phyloP scores from a whole-genome alignment of 1,140 invertebrate genomes.

The Lamellibrachia luymesi region DNA sequence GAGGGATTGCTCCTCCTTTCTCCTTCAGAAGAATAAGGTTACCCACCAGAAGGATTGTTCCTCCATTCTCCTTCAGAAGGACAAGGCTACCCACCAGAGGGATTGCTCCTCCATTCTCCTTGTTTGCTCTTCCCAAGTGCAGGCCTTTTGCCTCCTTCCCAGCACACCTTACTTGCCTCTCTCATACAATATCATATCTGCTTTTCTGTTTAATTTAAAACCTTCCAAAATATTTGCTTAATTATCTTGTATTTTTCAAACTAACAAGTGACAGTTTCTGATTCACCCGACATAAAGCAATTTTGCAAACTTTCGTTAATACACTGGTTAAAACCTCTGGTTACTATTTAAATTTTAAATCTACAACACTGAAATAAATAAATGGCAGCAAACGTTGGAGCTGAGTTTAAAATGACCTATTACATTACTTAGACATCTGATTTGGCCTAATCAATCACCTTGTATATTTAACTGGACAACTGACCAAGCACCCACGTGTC shows the following conservation, averaged over 20 bases:
- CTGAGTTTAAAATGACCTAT: not conserved
- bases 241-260: not conserved
- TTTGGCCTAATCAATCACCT: not conserved
- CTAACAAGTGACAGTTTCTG: too few relatives aligned
- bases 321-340: too few relatives aligned
- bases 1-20: not conserved
- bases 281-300: too few relatives aligned
- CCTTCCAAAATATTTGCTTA: not conserved
- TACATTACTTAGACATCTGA: not conserved
- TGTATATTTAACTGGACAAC: not conserved
- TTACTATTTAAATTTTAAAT: not conserved
- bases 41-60: not conserved
- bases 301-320: not conserved
- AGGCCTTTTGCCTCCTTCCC: too few relatives aligned
- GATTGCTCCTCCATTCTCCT: not conserved
- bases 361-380: not conserved
- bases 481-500: not conserved
- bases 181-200: too few relatives aligned
- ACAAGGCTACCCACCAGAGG: not conserved
- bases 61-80: not conserved
- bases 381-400: not conserved
- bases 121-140: too few relatives aligned
- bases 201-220: not conserved
- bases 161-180: too few relatives aligned
- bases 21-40: not conserved